Evolutionary conservation across 2,113 vertebrate genomes (phyloP).

Genomic region (Microcebus lehilahytsara): DNA sequence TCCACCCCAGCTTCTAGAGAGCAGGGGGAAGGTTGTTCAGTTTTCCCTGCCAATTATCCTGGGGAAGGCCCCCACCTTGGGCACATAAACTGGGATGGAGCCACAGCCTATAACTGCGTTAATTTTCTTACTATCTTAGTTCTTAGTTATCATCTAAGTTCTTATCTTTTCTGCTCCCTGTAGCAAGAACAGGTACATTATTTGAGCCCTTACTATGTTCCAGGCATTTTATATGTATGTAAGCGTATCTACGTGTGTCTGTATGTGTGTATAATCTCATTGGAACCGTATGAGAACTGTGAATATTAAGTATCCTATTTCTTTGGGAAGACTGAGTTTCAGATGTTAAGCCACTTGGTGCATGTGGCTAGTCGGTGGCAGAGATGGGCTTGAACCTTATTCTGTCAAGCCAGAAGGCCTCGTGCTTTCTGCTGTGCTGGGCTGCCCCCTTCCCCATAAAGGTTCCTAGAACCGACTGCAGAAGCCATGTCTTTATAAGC

Average conservation of each 20-base stretch:
- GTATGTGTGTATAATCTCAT: not conserved
- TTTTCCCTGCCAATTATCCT: not conserved
- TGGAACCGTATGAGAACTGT: not conserved
- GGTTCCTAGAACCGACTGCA: not conserved
- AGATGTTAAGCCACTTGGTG: not conserved
- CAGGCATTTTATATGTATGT: not conserved
- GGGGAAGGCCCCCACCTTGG: not conserved
- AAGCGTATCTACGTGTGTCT: not conserved
- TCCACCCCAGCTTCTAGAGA: not conserved
- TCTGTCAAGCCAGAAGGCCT: not conserved
- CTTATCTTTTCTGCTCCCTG: not conserved
- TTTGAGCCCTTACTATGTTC: not conserved
- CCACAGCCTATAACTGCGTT: not conserved
- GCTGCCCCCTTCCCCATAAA: not conserved
- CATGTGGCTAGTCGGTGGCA: not conserved
- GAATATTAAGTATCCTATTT: not conserved
- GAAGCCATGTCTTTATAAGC: not conserved
- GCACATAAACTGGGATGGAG: not conserved
- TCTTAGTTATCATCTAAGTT: not conserved
- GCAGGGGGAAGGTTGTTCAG: not conserved
- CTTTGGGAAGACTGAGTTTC: slow-evolving; percentile 50
- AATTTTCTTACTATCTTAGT: not conserved
- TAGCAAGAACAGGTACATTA: not conserved
- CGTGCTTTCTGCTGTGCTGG: not conserved
- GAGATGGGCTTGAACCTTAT: not conserved